Conservation (phyloP, 2,888 invertebrate genomes). For the Cerceris rybyensis region DNA sequence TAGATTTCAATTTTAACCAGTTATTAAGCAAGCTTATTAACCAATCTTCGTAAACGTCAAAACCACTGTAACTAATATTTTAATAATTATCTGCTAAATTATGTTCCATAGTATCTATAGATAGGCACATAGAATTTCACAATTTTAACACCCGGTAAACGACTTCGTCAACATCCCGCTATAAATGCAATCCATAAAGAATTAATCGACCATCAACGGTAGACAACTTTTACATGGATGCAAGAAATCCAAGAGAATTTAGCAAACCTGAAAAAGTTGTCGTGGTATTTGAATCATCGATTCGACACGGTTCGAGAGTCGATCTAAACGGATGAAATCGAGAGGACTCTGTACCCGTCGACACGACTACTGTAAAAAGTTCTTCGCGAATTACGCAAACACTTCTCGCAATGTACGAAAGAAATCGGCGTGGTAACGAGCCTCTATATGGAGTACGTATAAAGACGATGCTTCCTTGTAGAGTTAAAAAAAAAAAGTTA, state of each 20-base stretch:
- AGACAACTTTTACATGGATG: too few species aligned
- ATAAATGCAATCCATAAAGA: too few species aligned
- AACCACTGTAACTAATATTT: too few species aligned
- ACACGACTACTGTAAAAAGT: constrained; percentile 38
- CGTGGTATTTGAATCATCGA: constrained; percentile 35
- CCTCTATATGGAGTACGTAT: constrained; percentile 18
- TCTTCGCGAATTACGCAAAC: constrained; percentile 47
- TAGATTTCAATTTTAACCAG: too few species aligned
- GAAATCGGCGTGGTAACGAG: constrained; percentile 56
- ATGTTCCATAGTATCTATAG: too few species aligned
- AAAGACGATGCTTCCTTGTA: constrained; percentile 42
- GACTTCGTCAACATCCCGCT: too few species aligned
- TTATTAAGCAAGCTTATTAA: too few species aligned
- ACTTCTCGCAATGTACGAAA: constrained; percentile 31
- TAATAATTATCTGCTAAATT: too few species aligned
- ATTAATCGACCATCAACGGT: too few species aligned
- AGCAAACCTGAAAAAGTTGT: not conserved
- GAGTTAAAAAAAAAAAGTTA: constrained; percentile 4
- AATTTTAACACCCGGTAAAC: too few species aligned
- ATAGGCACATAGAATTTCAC: too few species aligned
- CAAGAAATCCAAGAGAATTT: not conserved
- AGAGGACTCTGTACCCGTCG: constrained; percentile 23
- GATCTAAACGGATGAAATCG: constrained; percentile 14
- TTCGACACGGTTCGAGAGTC: constrained; percentile 23
- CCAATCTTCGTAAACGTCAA: too few species aligned